These are phyloP conservation scores for Mamestra brassicae DNA, from an alignment of 2,888 invertebrate species.

Conservation along the genomic window DNA sequence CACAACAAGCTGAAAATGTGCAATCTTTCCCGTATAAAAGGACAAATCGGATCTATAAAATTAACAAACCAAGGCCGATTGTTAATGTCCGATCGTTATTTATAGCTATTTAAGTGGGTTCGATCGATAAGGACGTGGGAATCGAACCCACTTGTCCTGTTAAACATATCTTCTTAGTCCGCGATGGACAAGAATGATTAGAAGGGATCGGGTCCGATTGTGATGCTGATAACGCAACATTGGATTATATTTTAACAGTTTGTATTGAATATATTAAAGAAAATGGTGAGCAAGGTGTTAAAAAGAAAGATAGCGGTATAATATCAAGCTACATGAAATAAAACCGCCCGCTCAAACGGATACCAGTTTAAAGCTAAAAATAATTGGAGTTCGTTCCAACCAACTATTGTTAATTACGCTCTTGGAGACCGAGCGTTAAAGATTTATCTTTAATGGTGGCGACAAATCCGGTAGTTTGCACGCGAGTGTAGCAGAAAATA, in stretches of 20 bases:
- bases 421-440: background rate
- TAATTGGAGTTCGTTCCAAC: constrained; percentile 14
- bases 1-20: constrained; percentile 32
- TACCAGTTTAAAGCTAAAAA: constrained; percentile 10
- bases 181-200: constrained; percentile 61
- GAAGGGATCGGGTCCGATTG: constrained; percentile 55
- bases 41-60: constrained; percentile 51
- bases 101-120: constrained; percentile 64
- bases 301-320: constrained; percentile 14
- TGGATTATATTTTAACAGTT: constrained; percentile 24
- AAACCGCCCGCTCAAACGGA: background rate
- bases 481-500: constrained; percentile 1
- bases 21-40: constrained; percentile 33
- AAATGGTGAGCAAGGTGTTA: constrained; percentile 29
- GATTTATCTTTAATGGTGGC: constrained; percentile 30
- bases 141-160: constrained; percentile 65
- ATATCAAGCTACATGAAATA: constrained; percentile 1
- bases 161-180: constrained; percentile 49
- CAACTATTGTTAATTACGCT: constrained; percentile 27
- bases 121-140: constrained; percentile 70
- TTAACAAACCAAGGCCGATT: constrained; percentile 58
- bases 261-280: constrained; percentile 43
- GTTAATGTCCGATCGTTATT: constrained; percentile 58
- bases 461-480: constrained; percentile 30
- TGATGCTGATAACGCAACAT: constrained; percentile 42